Conservation (phyloP, 2,797 vertebrate genomes). For the Clarias platycephalus region DNA sequence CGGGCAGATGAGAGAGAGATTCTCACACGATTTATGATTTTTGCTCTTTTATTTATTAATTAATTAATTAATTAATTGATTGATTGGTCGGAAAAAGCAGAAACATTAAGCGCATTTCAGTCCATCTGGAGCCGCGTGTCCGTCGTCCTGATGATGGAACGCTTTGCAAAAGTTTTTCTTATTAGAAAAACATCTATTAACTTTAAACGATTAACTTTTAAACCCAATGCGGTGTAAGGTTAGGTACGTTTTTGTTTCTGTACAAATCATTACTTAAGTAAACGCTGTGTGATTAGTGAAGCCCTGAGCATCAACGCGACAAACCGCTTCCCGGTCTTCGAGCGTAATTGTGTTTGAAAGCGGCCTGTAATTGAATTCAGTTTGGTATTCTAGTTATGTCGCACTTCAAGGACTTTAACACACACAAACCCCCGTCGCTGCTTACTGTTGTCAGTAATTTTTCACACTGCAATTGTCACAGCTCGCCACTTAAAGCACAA, state of each 20-base stretch:
- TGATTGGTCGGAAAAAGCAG: no score
- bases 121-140: no score
- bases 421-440: neutral
- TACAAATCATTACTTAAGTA: neutral
- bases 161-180: neutral
- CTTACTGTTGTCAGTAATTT: neutral
- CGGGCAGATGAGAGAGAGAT: no score
- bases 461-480: neutral
- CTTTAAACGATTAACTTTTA: no score
- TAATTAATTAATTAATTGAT: no score
- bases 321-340: neutral
- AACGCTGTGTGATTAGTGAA: neutral
- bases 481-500: neutral
- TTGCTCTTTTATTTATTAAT: no score
- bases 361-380: neutral
- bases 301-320: neutral
- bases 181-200: neutral
- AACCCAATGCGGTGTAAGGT: no score
- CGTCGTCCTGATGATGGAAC: neutral
- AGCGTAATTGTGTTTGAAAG: neutral
- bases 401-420: neutral
- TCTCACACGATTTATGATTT: no score
- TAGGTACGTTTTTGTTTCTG: neutral
- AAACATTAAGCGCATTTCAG: no score
- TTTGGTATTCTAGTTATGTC: neutral